phyloP scores from a whole-genome alignment of 2,888 invertebrate species.

The Hyppa rectilinea region DNA sequence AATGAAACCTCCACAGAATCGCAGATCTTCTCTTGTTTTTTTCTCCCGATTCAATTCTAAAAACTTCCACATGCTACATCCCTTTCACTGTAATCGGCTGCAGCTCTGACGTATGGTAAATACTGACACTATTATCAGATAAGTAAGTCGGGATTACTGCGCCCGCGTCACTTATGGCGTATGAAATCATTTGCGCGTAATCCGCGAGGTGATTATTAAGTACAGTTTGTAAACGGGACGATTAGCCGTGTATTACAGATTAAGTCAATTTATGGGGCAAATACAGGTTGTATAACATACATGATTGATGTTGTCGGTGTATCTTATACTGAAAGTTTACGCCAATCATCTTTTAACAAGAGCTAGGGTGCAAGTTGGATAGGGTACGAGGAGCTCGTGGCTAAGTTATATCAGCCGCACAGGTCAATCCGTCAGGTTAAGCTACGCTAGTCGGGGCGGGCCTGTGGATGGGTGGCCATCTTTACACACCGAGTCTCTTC shows the following conservation, averaged over 20 bases:
- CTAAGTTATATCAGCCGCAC: no score
- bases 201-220: conserved; percentile 55
- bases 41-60: conserved; percentile 14
- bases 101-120: conserved; percentile 68
- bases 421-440: no score
- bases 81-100: conserved; percentile 62
- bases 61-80: conserved; percentile 36
- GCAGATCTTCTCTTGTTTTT: neutral
- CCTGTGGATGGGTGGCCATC: no score
- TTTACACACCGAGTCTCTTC: no score
- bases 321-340: no score
- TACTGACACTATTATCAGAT: conserved; percentile 66
- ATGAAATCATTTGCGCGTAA: conserved; percentile 65
- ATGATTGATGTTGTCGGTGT: no score
- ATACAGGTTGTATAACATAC: conserved; percentile 19
- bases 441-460: no score
- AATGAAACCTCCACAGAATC: neutral
- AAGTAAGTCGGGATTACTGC: conserved; percentile 65
- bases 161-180: conserved; percentile 51
- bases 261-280: conserved; percentile 27
- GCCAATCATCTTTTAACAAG: no score
- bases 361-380: no score
- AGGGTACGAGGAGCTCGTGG: no score
- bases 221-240: conserved; percentile 56
- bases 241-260: conserved; percentile 46